A percentile compares a stretch with the other conserved stretches of the same genome.
Conservation (phyloP, 2,797 vertebrate genomes). For the Mergus octosetaceus region DNA sequence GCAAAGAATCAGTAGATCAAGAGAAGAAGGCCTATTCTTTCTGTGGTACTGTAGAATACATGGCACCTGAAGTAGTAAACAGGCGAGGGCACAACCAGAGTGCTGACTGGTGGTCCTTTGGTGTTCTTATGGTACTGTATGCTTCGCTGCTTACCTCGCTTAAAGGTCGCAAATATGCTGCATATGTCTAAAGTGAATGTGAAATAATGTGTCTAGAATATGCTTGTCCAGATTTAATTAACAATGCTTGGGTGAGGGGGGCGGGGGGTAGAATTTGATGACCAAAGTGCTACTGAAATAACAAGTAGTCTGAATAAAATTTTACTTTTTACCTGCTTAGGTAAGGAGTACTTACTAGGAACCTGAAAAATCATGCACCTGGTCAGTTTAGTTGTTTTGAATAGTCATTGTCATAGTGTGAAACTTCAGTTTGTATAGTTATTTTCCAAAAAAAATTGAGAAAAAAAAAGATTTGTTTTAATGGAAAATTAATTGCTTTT, state of each 20-base stretch:
- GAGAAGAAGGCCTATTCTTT: slow-evolving; percentile 99
- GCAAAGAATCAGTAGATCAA: slow-evolving; percentile 98
- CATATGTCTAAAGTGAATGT: not conserved
- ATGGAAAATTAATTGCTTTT: not conserved
- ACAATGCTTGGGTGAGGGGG: not conserved
- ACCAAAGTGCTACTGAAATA: not conserved
- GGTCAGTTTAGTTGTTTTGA: not conserved
- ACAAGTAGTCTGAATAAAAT: not conserved
- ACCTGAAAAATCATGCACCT: not conserved
- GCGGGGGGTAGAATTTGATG: not conserved
- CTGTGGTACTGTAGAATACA: slow-evolving; percentile 99
- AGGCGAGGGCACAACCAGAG: slow-evolving; percentile 98
- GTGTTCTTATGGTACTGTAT: slow-evolving; percentile 93
- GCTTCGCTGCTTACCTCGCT: not conserved
- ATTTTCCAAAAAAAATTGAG: not conserved
- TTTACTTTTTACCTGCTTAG: not conserved
- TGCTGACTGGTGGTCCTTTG: slow-evolving; percentile 99
- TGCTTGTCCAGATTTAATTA: not conserved
- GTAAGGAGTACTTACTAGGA: not conserved
- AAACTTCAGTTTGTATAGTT: not conserved
- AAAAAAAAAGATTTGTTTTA: not conserved
- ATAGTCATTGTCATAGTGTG: not conserved
- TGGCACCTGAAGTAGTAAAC: slow-evolving; percentile 99
- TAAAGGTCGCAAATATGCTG: not conserved
- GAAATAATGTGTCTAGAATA: not conserved